Evolutionary conservation across 2,113 vertebrate species (phyloP).

Genomic region (Menura novaehollandiae): DNA sequence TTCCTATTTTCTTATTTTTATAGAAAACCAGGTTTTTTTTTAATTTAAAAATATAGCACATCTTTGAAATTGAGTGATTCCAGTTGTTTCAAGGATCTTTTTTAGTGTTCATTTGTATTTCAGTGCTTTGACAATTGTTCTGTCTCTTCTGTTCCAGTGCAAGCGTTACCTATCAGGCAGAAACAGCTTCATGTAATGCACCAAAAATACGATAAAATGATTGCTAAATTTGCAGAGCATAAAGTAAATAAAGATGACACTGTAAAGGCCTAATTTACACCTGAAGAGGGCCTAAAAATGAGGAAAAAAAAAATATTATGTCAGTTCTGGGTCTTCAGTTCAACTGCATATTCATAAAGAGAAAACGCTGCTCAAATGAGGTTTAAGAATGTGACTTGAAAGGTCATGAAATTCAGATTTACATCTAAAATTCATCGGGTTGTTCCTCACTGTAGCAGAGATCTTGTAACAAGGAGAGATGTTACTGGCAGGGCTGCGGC

Average conservation of each 20-base stretch:
- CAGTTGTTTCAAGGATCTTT: not conserved
- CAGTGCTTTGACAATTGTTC: not conserved
- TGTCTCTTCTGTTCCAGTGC: not conserved
- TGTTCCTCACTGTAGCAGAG: not conserved
- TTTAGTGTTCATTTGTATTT: slow-evolving; percentile 7
- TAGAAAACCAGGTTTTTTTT: not conserved
- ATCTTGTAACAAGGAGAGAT: not conserved
- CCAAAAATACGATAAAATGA: not conserved
- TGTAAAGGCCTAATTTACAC: not conserved
- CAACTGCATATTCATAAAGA: not conserved
- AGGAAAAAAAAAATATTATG: not conserved
- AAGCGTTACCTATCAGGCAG: not conserved
- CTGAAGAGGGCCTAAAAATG: not conserved
- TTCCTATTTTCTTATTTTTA: not conserved
- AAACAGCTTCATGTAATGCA: not conserved
- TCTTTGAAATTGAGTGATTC: not conserved
- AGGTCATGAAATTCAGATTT: slow-evolving; percentile 42
- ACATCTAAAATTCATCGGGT: not conserved
- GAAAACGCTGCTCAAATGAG: not conserved
- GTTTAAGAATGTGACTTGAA: slow-evolving; percentile 30
- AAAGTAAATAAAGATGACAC: not conserved
- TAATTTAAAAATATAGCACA: not conserved
- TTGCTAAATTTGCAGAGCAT: not conserved
- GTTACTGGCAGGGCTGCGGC: not conserved
- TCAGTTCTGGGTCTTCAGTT: not conserved